Base-by-base conservation (phyloP, 2,888 invertebrate genomes). In the Eulithis prunata region DNA sequence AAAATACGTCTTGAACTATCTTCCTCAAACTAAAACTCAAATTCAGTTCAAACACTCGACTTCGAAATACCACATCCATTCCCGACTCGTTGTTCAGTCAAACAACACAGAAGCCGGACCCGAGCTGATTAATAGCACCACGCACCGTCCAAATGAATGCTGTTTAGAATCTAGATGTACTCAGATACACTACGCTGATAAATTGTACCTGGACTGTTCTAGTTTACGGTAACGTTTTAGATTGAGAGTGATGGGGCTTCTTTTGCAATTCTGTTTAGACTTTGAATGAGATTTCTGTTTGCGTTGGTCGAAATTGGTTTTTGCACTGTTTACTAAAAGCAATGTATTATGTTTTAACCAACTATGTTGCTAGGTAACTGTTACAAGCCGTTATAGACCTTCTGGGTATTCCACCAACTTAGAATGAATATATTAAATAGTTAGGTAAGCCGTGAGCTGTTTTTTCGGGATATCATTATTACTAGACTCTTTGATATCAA, bases 91-190 rank as follows among this genome's bases (percentile, higher is more conserved):
- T 73, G 78, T 81, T 75, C 79, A 81, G 79, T 81, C 84, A 87
- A 86, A 87, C 86, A 88, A 86, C 88, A 83, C 85, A 83, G 84
- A 73, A 81, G 80, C 79, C 80, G 77, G 85, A 80, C 84, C 85
- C 75, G 73, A 78, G 77, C 90, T 90, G 90, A 90, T 90, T 90
- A 90, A 91, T 89, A 85, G 89, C 84, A 81, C 78, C 82, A 82
- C 84, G 83, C 83, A 83, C 62, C 83, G 83, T 80, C 78, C 86
- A 81, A 88, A 87, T 87, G 87, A 88, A 88, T 88, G 84, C 86
- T 80, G 83, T 82, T 83, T 80, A 83, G 78, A 83, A 69, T 82
- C 82, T 80, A 78, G 86, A 86, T 83, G 55, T 68, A 68, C 70
- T 60, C 69, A 73, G 81, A 80, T 76, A 78, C 75, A 70, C 65